Evolutionary conservation across 2,113 vertebrate species (phyloP), one percentile per base, ranked within the genome.

Genomic region (Lota lota): DNA sequence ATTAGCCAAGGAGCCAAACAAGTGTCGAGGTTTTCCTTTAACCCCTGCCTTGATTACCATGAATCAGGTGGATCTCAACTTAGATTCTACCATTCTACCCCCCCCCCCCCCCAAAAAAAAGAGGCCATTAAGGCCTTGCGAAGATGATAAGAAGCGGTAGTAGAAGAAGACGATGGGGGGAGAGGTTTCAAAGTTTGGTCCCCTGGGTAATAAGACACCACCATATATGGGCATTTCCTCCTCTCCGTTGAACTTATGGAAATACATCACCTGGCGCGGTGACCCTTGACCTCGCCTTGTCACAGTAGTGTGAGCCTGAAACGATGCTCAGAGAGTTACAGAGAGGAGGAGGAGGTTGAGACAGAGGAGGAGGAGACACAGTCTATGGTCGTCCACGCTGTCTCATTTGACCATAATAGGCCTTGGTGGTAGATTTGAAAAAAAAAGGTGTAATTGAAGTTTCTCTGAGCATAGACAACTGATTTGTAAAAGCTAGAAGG

Each of bases 361-460:
- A 5, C 1, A 5, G 36, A 40, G 36, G 36, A 47, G 40, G 40
- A 47, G 79, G 76, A 88, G 83, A 76, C 69, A 78, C 75, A 64
- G 86, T 77, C 87, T 79, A 82, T 8, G 80, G 79, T 72, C 65
- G 64, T 57, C 76, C 72, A 54, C 61, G 71, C 74, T 57, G 72
- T 73, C 83, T 83, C 62, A 74, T 86, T 89, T 92, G 86, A 91
- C 92, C 90, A 90, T 92, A 92, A 92, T 92, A 92, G 91, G 92
- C 78, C 77, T 72, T 72, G 82, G 40, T 8, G 40, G 40, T 59
- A 58, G 71, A 69, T 72, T 75, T 78, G 79, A 77, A 87, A 89
- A 88, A 88, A 81, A 78, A 85, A 84, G 63, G 21, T 71, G 90
- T 91, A 88, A 88, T 86, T 90, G 81, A 88, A 87, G 87, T 91